Evolutionary conservation across 1,140 invertebrate species (phyloP).

Genomic region (Agraylea sexmaculata): DNA sequence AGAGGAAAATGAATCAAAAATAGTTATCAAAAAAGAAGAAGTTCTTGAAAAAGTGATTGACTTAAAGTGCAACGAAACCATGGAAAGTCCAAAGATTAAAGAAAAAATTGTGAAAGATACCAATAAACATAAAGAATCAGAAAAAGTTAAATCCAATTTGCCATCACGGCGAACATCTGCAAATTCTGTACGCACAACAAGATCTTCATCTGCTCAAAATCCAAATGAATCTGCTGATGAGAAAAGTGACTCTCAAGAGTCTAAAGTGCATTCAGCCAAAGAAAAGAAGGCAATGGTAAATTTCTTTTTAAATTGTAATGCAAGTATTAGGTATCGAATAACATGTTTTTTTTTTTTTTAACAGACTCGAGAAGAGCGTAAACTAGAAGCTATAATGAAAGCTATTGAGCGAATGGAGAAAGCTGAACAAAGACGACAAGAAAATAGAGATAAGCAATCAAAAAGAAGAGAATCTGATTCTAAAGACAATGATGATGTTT

Average conservation of each 20-base stretch:
- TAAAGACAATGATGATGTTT: constrained; percentile 37
- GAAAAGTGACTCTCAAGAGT: constrained; percentile 42
- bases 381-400: constrained; percentile 90
- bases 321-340: not conserved
- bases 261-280: constrained; percentile 35
- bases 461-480: constrained; percentile 41
- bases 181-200: constrained; percentile 31
- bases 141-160: constrained; percentile 24
- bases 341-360: constrained; percentile 8
- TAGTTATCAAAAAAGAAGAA: constrained; percentile 22
- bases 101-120: constrained; percentile 21
- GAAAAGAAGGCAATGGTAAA: constrained; percentile 42
- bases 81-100: constrained; percentile 22
- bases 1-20: constrained; percentile 18
- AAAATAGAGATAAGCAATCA: constrained; percentile 42
- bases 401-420: constrained; percentile 79
- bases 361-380: constrained; percentile 85
- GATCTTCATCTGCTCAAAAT: constrained; percentile 27
- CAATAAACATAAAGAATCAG: constrained; percentile 7
- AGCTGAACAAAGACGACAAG: constrained; percentile 63
- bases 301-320: constrained; percentile 4
- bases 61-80: constrained; percentile 10
- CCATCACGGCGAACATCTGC: constrained; percentile 34
- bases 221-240: constrained; percentile 30
- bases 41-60: constrained; percentile 19